Evolutionary conservation across 1,140 invertebrate species (phyloP).

Genomic region (Nasonia vitripennis): DNA sequence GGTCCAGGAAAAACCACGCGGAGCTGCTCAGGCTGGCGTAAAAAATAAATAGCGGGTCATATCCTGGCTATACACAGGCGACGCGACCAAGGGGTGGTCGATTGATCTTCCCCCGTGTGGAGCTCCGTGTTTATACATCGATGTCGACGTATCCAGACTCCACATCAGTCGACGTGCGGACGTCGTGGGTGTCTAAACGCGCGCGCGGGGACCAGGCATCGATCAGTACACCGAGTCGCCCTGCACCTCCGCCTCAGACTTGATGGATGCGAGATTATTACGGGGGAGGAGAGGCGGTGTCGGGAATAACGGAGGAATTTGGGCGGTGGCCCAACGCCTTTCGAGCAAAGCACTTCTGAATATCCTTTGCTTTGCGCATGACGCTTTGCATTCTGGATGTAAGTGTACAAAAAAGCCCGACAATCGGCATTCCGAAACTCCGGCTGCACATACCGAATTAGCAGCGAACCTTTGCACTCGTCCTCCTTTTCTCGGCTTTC

Average conservation of each 20-base stretch:
- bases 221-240: conserved; percentile 10
- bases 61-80: background rate
- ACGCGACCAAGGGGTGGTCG: background rate
- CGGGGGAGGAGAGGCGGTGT: background rate
- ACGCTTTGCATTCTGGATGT: background rate
- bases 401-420: background rate
- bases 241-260: background rate
- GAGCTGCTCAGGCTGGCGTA: background rate
- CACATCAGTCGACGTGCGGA: background rate
- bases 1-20: too few relatives aligned
- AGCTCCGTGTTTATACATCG: conserved; percentile 13
- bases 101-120: conserved; percentile 16
- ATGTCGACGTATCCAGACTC: background rate
- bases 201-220: conserved; percentile 35
- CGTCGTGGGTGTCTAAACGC: conserved; percentile 45
- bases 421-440: background rate
- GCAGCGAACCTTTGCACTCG: background rate
- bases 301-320: conserved; percentile 6
- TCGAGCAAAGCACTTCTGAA: background rate
- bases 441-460: background rate
- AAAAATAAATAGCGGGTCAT: background rate
- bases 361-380: background rate
- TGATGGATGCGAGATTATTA: conserved; percentile 47
- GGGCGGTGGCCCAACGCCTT: background rate
- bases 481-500: background rate